Percentiles rank a stretch among this genome's conserved stretches.
phyloP scores from a whole-genome alignment of 2,113 vertebrate species.

The Etheostoma cragini region DNA sequence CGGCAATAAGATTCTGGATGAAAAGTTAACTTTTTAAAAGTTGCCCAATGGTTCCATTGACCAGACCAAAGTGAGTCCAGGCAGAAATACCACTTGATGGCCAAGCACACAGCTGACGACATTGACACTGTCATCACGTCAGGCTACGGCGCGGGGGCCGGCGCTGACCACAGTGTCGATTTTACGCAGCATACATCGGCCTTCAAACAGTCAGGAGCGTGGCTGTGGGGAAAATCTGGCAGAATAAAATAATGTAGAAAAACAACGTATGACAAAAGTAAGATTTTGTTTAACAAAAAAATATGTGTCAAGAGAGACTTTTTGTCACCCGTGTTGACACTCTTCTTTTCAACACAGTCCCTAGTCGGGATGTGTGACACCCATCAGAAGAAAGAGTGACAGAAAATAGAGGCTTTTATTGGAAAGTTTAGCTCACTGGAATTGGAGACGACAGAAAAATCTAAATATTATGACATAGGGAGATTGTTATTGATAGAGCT shows the following conservation, averaged over 20 bases:
- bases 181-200: too few species aligned
- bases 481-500: neutral
- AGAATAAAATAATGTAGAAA: neutral
- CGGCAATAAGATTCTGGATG: too few species aligned
- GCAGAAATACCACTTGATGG: too few species aligned
- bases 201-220: neutral
- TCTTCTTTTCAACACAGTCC: neutral
- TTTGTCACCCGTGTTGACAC: constrained; percentile 15
- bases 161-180: too few species aligned
- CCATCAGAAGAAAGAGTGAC: neutral
- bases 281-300: constrained; percentile 10
- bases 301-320: constrained; percentile 12
- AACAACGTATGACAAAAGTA: too few species aligned
- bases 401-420: constrained; percentile 4
- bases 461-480: constrained; percentile 1
- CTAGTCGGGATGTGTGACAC: neutral
- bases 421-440: neutral
- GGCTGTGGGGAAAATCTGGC: neutral
- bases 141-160: too few species aligned
- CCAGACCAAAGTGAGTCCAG: too few species aligned
- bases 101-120: too few species aligned
- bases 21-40: too few species aligned
- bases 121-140: too few species aligned
- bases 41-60: too few species aligned
- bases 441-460: constrained; percentile 11